Evolutionary conservation across 1,140 invertebrate species (phyloP).

Genomic region (Lepidurus packardi): DNA sequence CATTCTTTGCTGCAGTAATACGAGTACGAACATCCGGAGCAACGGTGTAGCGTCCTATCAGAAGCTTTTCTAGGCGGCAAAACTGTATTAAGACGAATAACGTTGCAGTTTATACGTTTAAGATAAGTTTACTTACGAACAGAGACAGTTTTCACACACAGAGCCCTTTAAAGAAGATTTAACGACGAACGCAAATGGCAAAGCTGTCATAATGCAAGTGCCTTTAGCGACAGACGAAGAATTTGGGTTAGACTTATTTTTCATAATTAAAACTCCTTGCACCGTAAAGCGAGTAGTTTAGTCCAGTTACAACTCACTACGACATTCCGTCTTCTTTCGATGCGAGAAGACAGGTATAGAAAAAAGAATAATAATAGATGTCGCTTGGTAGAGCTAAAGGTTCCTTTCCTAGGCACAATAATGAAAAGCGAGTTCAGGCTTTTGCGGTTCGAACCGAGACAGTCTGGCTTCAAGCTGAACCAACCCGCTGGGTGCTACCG

Average conservation of each 20-base stretch:
- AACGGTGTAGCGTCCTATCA: slow-evolving; percentile 50
- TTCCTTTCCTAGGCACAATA: no score
- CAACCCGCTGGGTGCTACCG: no score
- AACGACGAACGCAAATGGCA: slow-evolving; percentile 57
- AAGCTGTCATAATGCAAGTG: slow-evolving; percentile 50
- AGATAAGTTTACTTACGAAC: slow-evolving; percentile 47
- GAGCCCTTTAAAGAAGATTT: slow-evolving; percentile 52
- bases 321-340: no score
- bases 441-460: no score
- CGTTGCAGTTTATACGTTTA: slow-evolving; percentile 31
- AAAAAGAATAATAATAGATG: no score
- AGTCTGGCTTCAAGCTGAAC: no score
- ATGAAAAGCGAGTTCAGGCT: no score
- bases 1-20: slow-evolving; percentile 68
- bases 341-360: no score
- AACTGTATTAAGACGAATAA: slow-evolving; percentile 30
- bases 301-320: no score
- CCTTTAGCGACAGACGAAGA: slow-evolving; percentile 43
- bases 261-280: background rate
- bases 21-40: slow-evolving; percentile 71
- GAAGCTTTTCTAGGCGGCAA: background rate
- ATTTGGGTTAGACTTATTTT: slow-evolving; percentile 11
- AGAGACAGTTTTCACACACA: slow-evolving; percentile 58
- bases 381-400: no score
- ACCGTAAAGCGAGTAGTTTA: no score